phyloP scores from a whole-genome alignment of 1,140 invertebrate genomes.

The Lucilia sericata region DNA sequence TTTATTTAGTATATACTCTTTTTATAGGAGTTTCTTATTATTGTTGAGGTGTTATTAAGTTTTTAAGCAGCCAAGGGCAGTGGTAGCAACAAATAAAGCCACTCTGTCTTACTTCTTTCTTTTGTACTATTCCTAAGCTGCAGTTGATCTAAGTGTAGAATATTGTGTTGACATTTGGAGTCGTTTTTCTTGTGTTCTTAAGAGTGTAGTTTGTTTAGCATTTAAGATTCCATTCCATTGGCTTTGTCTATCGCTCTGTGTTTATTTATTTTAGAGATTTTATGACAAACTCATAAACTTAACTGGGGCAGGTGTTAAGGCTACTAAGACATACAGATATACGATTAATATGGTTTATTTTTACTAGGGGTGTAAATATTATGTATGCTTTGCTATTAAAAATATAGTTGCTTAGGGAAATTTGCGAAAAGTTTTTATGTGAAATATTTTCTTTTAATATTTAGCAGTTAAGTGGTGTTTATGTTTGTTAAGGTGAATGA shows the following conservation, averaged over 20 bases:
- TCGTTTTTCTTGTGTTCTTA: too few relatives aligned
- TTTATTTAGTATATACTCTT: background rate
- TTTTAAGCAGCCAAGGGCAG: background rate
- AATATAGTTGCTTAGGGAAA: too few relatives aligned
- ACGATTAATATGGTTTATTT: background rate
- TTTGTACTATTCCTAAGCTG: background rate
- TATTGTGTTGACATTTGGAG: background rate
- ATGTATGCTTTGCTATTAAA: too few relatives aligned
- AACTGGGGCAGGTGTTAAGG: conserved; percentile 13
- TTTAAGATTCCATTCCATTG: background rate
- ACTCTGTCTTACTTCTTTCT: background rate
- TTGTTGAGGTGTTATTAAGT: conserved; percentile 16
- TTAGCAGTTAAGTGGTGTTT: too few relatives aligned
- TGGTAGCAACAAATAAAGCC: background rate
- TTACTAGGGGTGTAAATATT: too few relatives aligned
- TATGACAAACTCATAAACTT: background rate
- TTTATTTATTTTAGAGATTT: background rate
- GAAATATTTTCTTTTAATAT: too few relatives aligned
- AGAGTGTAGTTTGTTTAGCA: background rate
- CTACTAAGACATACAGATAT: background rate
- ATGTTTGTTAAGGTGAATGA: too few relatives aligned
- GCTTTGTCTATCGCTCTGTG: background rate
- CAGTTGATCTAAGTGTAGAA: background rate
- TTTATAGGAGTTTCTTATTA: background rate
- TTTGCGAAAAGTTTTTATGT: too few relatives aligned